phyloP scores from a whole-genome alignment of 2,797 vertebrate species.

The Chaetophractus vellerosus region DNA sequence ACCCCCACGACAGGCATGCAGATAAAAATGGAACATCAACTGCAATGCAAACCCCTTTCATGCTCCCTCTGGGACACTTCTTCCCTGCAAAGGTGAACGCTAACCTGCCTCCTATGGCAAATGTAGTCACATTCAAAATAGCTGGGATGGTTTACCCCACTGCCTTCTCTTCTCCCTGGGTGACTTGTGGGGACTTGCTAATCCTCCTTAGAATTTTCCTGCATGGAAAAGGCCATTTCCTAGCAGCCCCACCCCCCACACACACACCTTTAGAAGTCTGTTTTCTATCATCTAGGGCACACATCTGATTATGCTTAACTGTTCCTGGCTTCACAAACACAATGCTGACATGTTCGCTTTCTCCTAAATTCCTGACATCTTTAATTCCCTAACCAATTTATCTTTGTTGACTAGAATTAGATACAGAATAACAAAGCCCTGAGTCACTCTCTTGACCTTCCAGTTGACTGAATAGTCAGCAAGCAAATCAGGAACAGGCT shows the following conservation, averaged over 20 bases:
- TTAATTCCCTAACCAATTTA: constrained; percentile 69
- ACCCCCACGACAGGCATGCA: background rate
- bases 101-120: background rate
- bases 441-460: constrained; percentile 69
- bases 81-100: background rate
- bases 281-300: background rate
- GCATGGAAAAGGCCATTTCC: background rate
- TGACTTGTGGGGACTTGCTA: background rate
- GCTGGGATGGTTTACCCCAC: background rate
- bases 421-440: constrained; percentile 55
- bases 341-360: constrained; percentile 26
- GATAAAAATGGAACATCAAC: background rate
- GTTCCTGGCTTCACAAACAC: constrained; percentile 29
- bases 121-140: background rate
- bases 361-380: constrained; percentile 50
- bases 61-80: background rate
- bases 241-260: background rate
- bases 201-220: background rate
- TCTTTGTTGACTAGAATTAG: constrained; percentile 72
- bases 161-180: background rate
- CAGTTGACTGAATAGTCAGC: constrained; percentile 40
- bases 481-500: background rate
- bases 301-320: background rate
- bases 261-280: background rate
- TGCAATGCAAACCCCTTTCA: background rate